Evolutionary conservation across 2,888 invertebrate species (phyloP).

Genomic region (Lamellibrachia satsuma): DNA sequence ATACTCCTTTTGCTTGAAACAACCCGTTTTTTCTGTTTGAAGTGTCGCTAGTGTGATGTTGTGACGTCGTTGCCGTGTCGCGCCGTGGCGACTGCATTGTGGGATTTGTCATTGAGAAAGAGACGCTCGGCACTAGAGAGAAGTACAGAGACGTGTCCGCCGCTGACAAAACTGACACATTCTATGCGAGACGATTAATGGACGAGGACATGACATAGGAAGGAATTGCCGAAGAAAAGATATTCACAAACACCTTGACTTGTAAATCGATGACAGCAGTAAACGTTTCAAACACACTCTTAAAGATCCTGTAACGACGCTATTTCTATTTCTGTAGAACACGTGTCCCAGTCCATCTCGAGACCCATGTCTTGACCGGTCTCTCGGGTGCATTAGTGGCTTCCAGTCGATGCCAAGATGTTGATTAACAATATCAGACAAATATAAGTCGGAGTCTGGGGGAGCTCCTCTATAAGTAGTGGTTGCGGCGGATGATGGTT

Average conservation of each 20-base stretch:
- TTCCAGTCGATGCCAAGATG: not conserved
- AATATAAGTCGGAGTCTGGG: not conserved
- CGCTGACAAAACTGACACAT: not conserved
- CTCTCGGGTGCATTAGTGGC: not conserved
- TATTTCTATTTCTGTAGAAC: not conserved
- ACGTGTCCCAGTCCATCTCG: not conserved
- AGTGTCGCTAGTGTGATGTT: not conserved
- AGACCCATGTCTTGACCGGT: not conserved
- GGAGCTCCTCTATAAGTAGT: not conserved
- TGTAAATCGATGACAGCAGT: not conserved
- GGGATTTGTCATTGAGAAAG: not conserved
- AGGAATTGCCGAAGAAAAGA: not conserved
- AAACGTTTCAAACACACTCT: not conserved
- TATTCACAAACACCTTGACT: not conserved
- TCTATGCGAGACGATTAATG: slow-evolving; percentile 9
- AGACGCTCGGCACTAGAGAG: not conserved
- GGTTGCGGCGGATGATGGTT: not conserved
- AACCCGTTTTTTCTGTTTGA: not conserved
- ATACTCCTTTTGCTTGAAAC: not conserved
- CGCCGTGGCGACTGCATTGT: not conserved
- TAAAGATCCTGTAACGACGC: not conserved
- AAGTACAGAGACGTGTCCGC: not conserved
- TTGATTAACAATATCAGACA: not conserved
- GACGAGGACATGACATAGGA: not conserved
- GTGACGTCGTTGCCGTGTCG: not conserved